Base-by-base conservation (phyloP, 2,888 invertebrate species). In the Yponomeuta cagnagella region DNA sequence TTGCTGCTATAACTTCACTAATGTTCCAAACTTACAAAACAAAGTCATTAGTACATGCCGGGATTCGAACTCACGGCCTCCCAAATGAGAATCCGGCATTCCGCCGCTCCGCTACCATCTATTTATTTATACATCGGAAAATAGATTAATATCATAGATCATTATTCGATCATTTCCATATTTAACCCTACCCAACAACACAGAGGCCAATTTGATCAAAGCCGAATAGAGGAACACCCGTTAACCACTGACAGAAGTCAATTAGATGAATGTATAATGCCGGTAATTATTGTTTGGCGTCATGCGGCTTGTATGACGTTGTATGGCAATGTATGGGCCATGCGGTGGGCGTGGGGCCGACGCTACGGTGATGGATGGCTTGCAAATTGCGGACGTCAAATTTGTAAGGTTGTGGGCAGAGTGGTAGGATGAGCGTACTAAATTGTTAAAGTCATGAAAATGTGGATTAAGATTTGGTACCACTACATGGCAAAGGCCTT, bases 221-320 rank as follows among this genome's bases (percentile, higher is more conserved):
- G 5, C 52, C 12, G 52, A 73, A 65, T 65, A 31, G 31, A 65
- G 30, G 10, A 31, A 31, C 30, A 8, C 67, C 65, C 67, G 67
- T 67, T 67, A 67, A 2, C 31, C n/a, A 43, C 52, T 58, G 52
- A 58, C 52, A 58, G 37, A 67, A 67, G 67, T 67, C 37, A 67
- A 67, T 67, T 67, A 67, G 67, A 67, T 15, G 67, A 67, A 33
- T 37, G 37, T 67, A 67, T 67, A 67, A 67, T 67, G 33, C 67
- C 33, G 33, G 67, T 67, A 67, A 67, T 67, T 67, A 67, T 58
- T 67, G 67, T 37, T 67, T 33, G 31, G 65, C 65, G 65, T 31
- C 65, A 65, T 33, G 65, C 65, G 12, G 67, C 31, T 37, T 58
- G 52, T 58, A 58, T 58, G 52, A 58, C 52, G 52, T 58, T 58